phyloP scores from a whole-genome alignment of 1,140 invertebrate genomes.

The Brachionus koreanus region DNA sequence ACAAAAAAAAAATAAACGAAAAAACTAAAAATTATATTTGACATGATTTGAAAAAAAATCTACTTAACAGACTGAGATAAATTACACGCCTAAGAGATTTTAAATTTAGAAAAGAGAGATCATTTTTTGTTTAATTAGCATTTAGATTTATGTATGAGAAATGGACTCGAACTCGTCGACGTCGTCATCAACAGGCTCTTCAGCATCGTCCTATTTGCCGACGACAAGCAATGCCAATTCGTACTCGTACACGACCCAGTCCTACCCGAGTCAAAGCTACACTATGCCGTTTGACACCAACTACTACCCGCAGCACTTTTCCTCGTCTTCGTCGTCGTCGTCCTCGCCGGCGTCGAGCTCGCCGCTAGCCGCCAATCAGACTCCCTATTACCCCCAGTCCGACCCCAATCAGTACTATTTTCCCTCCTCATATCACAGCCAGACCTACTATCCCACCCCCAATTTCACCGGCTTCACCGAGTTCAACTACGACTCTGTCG shows the following conservation, averaged over 20 bases:
- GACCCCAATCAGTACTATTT: not conserved
- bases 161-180: not conserved
- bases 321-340: not conserved
- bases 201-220: not conserved
- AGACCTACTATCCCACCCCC: not conserved
- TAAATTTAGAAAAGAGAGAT: not conserved
- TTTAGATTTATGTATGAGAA: not conserved
- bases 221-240: not conserved
- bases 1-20: not conserved
- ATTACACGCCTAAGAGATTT: constrained; percentile 1
- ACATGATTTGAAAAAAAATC: constrained; percentile 22
- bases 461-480: not conserved
- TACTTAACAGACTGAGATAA: constrained; percentile 17
- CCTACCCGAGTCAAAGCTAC: not conserved
- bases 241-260: not conserved
- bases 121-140: not conserved
- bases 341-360: not conserved
- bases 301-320: not conserved
- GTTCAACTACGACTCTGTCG: not conserved
- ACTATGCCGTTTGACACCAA: not conserved
- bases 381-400: not conserved
- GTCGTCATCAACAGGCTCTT: not conserved
- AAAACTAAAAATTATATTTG: not conserved
- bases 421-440: not conserved
- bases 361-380: not conserved